A percentile compares a stretch with the other conserved stretches of the same genome.
Evolutionary conservation across 2,888 invertebrate species (phyloP).

Genomic region (Hoplodrina blanda): DNA sequence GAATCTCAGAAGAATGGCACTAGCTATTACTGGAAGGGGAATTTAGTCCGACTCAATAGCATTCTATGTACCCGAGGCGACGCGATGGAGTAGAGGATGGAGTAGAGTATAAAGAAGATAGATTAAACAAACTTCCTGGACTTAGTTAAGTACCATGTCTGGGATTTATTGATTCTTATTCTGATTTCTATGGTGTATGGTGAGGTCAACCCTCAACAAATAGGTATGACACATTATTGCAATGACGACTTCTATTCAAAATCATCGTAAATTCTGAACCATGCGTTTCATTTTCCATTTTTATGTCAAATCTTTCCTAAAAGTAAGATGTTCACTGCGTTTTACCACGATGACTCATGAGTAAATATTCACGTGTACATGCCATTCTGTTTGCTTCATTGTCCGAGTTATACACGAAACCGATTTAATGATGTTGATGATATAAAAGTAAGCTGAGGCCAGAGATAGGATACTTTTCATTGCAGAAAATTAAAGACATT

Average conservation of each 20-base stretch:
- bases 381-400: neutral
- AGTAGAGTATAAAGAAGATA: slow-evolving; percentile 53
- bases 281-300: slow-evolving; percentile 67
- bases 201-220: slow-evolving; percentile 45
- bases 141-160: slow-evolving; percentile 12
- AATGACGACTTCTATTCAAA: slow-evolving; percentile 48
- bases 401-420: neutral
- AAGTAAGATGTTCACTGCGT: neutral
- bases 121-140: slow-evolving; percentile 62
- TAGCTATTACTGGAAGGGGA: slow-evolving; percentile 68
- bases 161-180: slow-evolving; percentile 18
- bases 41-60: slow-evolving; percentile 70
- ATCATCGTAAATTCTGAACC: slow-evolving; percentile 68
- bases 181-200: slow-evolving; percentile 53
- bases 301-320: slow-evolving; percentile 51
- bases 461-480: neutral
- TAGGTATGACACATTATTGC: neutral
- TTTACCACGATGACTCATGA: slow-evolving; percentile 4
- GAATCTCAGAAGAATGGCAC: slow-evolving; percentile 73
- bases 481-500: neutral
- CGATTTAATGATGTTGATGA: neutral
- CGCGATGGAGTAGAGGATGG: slow-evolving; percentile 41
- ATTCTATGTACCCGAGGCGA: slow-evolving; percentile 61
- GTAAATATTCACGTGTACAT: slow-evolving; percentile 1
- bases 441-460: neutral